phyloP scores from a whole-genome alignment of 2,797 vertebrate species.

The Orestias chungarensis region DNA sequence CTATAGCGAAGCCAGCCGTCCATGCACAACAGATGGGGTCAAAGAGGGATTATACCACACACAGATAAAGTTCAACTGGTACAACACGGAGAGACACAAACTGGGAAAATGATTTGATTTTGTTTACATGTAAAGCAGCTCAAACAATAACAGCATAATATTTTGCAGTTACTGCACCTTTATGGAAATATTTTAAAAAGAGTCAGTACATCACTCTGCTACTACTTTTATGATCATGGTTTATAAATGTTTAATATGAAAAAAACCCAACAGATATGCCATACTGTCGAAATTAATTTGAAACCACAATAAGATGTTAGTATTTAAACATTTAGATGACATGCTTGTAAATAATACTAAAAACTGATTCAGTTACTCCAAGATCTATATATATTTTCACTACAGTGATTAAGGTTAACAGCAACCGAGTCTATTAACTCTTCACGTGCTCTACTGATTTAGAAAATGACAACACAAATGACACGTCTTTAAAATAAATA shows the following conservation, averaged over 20 bases:
- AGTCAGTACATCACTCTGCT: not conserved
- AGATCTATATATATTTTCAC: too few relatives aligned
- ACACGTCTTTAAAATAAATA: not conserved
- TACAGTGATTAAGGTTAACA: not conserved
- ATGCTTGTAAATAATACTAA: not conserved
- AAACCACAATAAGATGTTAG: not conserved
- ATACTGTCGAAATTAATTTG: not conserved
- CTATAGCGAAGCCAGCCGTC: conserved; percentile 45
- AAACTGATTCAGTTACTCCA: not conserved
- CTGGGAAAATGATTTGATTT: not conserved
- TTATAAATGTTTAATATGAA: not conserved
- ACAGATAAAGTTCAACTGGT: conserved; percentile 23
- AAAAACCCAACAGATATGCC: not conserved
- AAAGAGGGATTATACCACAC: conserved; percentile 33
- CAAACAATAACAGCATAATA: not conserved
- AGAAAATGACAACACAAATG: not conserved
- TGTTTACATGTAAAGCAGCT: not conserved
- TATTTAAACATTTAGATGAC: not conserved
- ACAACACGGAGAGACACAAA: not conserved
- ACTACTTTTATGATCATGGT: not conserved
- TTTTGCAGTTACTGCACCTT: not conserved
- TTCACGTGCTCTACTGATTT: not conserved
- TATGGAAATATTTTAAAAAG: not conserved
- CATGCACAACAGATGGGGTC: conserved; percentile 59
- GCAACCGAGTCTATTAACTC: not conserved